Evolutionary conservation across 1,140 invertebrate genomes (phyloP), one percentile per base, ranked within the genome.

Genomic region (Anoplolepis gracilipes): DNA sequence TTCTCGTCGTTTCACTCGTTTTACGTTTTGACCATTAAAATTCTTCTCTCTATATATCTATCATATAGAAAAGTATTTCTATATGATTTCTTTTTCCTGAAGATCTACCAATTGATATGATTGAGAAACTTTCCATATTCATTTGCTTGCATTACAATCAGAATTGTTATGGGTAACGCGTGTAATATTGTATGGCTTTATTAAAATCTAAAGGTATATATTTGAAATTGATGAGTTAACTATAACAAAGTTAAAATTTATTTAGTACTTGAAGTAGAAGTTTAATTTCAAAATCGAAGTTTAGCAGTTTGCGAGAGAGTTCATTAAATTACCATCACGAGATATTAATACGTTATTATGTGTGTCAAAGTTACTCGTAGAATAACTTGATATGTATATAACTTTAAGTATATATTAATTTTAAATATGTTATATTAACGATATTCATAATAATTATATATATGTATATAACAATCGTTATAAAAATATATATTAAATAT

Each of bases 21-120:
- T 90, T 89, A 65, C 70, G 30, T 75, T 85, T 65, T 85, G 30
- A 53, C 65, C 88, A 92, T 92, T 92, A 92, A 91, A 88, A 91
- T 92, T 85, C 62, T 16, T 49, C 16, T 49, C 46, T 49, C 75
- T 75, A 78, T 42, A 42, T 42, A 42, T 62, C 22, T 59, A 46
- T 77, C 22, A 28, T 39, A 67, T 62, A 69, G 25, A 62, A 85
- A 81, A 49, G 22, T 22, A 42, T 36, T n/a, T 64, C 30, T 49
- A 49, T 19, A 49, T 49, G 16, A 49, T 49, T 49, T 3, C 16
- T 61, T 8, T 57, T 8, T 57, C 16, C 13, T 55, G 8, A 67
- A 67, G 36, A 46, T 65, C 19, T 8, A n/a, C 42, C 19, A 22
- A 61, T 76, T 57, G 46, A 84, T 84, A 55, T 2, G 13, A 85